phyloP scores from a whole-genome alignment of 2,797 vertebrate genomes.

The Alosa sapidissima region DNA sequence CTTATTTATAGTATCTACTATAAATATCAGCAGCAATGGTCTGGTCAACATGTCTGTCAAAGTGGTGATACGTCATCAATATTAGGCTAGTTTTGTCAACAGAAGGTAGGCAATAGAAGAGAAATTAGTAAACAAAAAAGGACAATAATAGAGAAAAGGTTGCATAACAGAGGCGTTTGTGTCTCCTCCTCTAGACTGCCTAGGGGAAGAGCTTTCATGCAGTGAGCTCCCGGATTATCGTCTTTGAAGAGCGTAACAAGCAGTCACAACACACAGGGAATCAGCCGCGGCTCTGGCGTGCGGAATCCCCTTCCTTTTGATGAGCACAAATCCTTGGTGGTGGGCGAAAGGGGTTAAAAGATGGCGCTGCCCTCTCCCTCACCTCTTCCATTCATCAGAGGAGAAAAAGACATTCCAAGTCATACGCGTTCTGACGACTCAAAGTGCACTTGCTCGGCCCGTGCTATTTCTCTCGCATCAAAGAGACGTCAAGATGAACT shows the following conservation, averaged over 20 bases:
- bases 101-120: neutral
- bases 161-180: slow-evolving; percentile 47
- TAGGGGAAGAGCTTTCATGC: slow-evolving; percentile 61
- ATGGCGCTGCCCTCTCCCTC: slow-evolving; percentile 60
- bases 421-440: neutral
- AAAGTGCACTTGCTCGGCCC: neutral
- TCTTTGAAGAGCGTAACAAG: slow-evolving; percentile 64
- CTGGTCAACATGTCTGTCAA: neutral
- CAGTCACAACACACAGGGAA: slow-evolving; percentile 58
- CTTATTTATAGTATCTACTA: neutral
- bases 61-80: neutral
- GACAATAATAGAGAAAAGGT: neutral
- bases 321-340: slow-evolving; percentile 68
- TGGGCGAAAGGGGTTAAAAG: slow-evolving; percentile 59
- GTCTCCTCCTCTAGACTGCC: slow-evolving; percentile 49
- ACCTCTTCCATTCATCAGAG: slow-evolving; percentile 47
- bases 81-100: neutral
- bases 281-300: slow-evolving; percentile 51
- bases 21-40: neutral
- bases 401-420: neutral
- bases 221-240: slow-evolving; percentile 71
- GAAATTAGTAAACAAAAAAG: neutral
- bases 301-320: slow-evolving; percentile 68
- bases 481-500: neutral
- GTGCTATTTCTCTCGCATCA: neutral